Percentiles rank a stretch among this genome's conserved stretches.
Conservation (phyloP, 2,888 invertebrate species). For the Calameuta pallipes region DNA sequence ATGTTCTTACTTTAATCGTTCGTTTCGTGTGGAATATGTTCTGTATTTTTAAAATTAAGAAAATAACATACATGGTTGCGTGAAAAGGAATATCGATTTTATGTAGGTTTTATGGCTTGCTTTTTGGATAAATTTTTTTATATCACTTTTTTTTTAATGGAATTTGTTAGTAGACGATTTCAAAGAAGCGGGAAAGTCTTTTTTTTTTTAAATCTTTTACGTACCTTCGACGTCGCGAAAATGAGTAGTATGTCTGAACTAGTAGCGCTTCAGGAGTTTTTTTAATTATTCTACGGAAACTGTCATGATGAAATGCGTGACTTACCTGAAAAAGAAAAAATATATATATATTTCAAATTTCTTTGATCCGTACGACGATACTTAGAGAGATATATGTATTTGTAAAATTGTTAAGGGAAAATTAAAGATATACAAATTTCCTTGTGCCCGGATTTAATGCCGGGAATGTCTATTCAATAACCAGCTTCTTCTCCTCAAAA, state of each 20-base stretch:
- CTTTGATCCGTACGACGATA: not conserved
- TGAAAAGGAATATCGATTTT: not conserved
- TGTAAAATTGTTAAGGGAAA: not conserved
- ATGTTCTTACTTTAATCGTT: not conserved
- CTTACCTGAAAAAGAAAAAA: slow-evolving; percentile 48
- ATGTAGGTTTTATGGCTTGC: not conserved
- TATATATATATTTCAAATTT: slow-evolving; percentile 15
- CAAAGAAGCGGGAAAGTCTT: not conserved
- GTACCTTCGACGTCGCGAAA: not conserved
- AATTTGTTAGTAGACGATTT: not conserved
- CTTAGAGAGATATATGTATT: not conserved
- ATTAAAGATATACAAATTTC: not conserved
- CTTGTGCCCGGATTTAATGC: not conserved
- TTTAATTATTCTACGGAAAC: not conserved
- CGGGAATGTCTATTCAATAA: not conserved
- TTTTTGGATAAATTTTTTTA: not conserved
- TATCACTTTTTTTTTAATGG: not conserved
- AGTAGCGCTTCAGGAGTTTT: not conserved
- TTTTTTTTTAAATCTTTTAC: not conserved
- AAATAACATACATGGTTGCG: not conserved
- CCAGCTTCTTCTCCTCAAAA: not conserved
- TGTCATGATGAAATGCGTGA: slow-evolving; percentile 10
- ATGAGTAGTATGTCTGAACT: not conserved
- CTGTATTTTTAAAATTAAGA: not conserved
- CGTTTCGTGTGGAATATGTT: not conserved